phyloP scores from a whole-genome alignment of 2,113 vertebrate species.

The Corythoichthys haematopterus region DNA sequence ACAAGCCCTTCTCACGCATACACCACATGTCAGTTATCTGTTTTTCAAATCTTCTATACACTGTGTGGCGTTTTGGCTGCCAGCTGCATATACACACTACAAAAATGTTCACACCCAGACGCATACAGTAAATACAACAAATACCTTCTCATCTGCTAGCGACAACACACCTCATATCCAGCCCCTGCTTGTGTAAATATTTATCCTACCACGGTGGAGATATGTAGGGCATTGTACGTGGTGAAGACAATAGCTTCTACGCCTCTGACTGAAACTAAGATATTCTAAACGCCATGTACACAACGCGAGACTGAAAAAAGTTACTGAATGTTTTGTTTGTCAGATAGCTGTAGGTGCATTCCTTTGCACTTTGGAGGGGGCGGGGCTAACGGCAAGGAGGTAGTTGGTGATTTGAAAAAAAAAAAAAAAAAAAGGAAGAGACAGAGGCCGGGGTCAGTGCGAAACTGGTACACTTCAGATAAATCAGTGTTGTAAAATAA shows the following conservation, averaged over 20 bases:
- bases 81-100: constrained; percentile 33
- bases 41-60: constrained; percentile 52
- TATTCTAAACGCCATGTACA: constrained; percentile 31
- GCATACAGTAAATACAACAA: constrained; percentile 62
- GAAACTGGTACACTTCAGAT: constrained; percentile 36
- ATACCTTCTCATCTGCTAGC: constrained; percentile 53
- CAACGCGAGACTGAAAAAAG: constrained; percentile 29
- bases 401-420: neutral
- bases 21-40: constrained; percentile 54
- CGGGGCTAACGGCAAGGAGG: neutral
- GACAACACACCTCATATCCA: constrained; percentile 58
- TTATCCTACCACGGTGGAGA: constrained; percentile 51
- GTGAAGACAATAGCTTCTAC: constrained; percentile 51
- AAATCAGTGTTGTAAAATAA: constrained; percentile 60
- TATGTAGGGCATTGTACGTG: constrained; percentile 51
- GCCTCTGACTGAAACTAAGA: constrained; percentile 29
- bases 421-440: neutral
- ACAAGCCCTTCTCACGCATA: constrained; percentile 62
- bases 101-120: constrained; percentile 34
- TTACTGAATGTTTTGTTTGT: constrained; percentile 19
- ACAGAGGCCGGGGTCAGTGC: constrained; percentile 30
- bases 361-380: constrained; percentile 17
- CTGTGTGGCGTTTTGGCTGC: constrained; percentile 32
- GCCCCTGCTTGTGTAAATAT: constrained; percentile 58
- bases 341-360: constrained; percentile 48